Evolutionary conservation across 2,888 invertebrate genomes (phyloP).

Genomic region (Sepioteuthis lessoniana): DNA sequence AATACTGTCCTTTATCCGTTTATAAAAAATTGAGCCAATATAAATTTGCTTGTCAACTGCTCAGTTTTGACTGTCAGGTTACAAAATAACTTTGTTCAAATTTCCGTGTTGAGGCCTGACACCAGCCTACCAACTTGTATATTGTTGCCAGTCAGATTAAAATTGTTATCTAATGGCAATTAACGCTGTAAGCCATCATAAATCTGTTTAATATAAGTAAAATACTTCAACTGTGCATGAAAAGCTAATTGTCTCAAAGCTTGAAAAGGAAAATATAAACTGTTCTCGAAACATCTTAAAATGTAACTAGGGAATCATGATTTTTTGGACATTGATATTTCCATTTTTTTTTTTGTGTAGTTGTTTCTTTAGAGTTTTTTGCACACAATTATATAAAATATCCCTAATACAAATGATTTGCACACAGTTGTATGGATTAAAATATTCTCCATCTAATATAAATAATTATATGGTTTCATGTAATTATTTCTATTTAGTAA

Average conservation of each 20-base stretch:
- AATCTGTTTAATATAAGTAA: background rate
- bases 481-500: no score
- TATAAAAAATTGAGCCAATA: background rate
- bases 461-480: no score
- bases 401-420: no score
- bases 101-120: background rate
- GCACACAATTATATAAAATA: no score
- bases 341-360: no score
- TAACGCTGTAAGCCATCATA: background rate
- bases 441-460: no score
- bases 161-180: background rate
- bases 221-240: background rate
- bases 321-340: no score
- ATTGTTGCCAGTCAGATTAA: background rate
- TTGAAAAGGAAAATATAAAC: background rate
- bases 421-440: no score
- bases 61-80: background rate
- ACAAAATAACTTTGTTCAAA: background rate
- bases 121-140: background rate
- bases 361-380: no score
- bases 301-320: no score
- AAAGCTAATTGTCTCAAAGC: background rate
- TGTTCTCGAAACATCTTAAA: background rate
- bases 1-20: background rate
- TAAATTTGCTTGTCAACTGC: background rate